These are phyloP conservation scores for Stegostoma tigrinum DNA, from an alignment of 2,113 vertebrate species.

Conservation along the genomic window DNA sequence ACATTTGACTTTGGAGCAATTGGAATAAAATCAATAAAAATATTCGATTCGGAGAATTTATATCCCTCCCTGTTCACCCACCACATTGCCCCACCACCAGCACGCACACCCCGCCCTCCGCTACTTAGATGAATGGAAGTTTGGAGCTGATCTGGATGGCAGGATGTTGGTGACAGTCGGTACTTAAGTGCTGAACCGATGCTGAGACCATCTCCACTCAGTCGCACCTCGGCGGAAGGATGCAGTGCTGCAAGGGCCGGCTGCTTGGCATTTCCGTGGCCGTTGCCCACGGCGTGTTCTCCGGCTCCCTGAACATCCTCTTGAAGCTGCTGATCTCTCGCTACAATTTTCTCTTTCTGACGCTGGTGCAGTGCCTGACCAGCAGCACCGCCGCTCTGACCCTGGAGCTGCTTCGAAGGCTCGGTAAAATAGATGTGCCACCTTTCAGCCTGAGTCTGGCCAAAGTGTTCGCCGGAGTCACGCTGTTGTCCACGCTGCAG, in stretches of 20 bases:
- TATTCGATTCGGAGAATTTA: conserved; percentile 36
- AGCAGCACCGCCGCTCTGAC: conserved; percentile 75
- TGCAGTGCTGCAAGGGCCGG: conserved; percentile 63
- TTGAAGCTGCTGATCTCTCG: conserved; percentile 85
- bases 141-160: neutral
- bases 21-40: conserved; percentile 38
- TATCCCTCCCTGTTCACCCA: conserved; percentile 20
- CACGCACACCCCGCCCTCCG: neutral
- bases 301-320: conserved; percentile 86
- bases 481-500: conserved; percentile 82
- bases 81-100: neutral
- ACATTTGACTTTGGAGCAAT: conserved; percentile 39
- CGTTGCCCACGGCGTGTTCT: conserved; percentile 86
- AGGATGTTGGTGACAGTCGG: neutral
- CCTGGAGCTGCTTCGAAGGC: conserved; percentile 72
- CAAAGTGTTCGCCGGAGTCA: conserved; percentile 77
- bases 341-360: conserved; percentile 80
- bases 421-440: conserved; percentile 70
- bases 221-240: conserved; percentile 37
- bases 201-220: neutral
- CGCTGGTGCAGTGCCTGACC: conserved; percentile 85
- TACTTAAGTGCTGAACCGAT: neutral
- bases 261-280: conserved; percentile 80
- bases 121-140: conserved; percentile 19
- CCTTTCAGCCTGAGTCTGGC: conserved; percentile 72